Evolutionary conservation across 2,888 invertebrate genomes (phyloP), one percentile per base, ranked within the genome.

Genomic region (Drosophila yooni): DNA sequence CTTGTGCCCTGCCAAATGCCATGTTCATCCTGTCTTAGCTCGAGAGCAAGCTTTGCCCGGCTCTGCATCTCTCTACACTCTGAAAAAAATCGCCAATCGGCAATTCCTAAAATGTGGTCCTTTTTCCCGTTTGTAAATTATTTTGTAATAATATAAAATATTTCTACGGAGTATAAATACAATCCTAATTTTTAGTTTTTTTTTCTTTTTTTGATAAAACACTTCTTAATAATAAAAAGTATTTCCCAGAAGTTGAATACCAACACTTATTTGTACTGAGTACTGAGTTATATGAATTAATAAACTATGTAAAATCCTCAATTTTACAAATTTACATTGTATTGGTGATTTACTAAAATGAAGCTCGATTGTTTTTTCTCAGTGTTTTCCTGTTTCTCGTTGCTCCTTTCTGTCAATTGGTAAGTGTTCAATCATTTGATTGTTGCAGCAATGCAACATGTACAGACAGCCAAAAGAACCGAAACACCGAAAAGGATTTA

Each of bases 401-500:
- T 46, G 46, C 46, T 48, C n/a, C 27, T 31, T 38, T 62, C 38
- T 38, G n/a, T 50, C 38, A 43, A 34, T 58, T 74, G 60, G 74
- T 81, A 86, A 80, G 84, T 83, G 82, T 80, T 91, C 91, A 86
- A 91, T 89, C 91, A 90, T 90, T 87, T 88, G 91, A 89, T 90
- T 89, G 88, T 81, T 89, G 87, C 91, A 89, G 82, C 79, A 75
- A 62, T 83, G 85, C 85, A 67, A 70, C 69, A 70, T 69, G 46
- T 59, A 56, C 40, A 29, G 61, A 46, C 53, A 53, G 34, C 53
- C 53, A 66, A 67, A 74, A 70, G 63, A 79, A 69, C 57, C 63
- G 74, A 80, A 78, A 78, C 75, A 83, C 77, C 79, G 82, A 88
- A 90, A 89, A 88, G 92, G 92, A 92, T 92, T 92, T 92, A 91